A percentile compares a stretch with the other conserved stretches of the same genome.
Conservation (phyloP, 1,140 invertebrate species). For the Hylyphantes graminicola region DNA sequence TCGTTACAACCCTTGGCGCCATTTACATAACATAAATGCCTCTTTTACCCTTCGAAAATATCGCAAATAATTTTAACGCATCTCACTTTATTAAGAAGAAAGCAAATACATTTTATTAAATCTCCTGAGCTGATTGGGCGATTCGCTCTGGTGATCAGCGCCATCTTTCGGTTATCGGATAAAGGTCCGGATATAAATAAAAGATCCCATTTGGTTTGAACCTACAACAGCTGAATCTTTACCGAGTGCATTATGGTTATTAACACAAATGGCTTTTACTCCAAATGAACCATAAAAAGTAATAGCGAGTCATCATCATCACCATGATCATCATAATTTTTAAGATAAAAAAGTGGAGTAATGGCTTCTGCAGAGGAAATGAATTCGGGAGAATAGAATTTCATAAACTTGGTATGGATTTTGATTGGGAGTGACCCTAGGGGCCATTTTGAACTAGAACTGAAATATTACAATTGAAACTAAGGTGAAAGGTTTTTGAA, state of each 20-base stretch:
- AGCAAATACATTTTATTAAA: constrained; percentile 49
- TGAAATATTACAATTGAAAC: too few species aligned
- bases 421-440: too few species aligned
- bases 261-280: constrained; percentile 50
- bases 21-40: constrained; percentile 53
- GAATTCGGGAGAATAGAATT: too few species aligned
- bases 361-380: too few species aligned
- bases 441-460: too few species aligned
- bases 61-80: constrained; percentile 40
- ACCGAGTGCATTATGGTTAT: constrained; percentile 44
- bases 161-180: not conserved
- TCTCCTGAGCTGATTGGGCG: constrained; percentile 34
- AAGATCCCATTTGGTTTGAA: constrained; percentile 5
- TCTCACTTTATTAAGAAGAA: constrained; percentile 44
- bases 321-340: constrained; percentile 23
- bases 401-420: too few species aligned
- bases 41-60: not conserved
- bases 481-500: too few species aligned
- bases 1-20: not conserved
- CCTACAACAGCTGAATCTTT: constrained; percentile 3
- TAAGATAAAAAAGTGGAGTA: too few species aligned
- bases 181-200: constrained; percentile 21
- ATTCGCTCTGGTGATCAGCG: constrained; percentile 10
- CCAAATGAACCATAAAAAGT: constrained; percentile 60
- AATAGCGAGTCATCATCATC: constrained; percentile 59